Conservation (phyloP, 2,113 vertebrate genomes). For the Butastur rufipennis region DNA sequence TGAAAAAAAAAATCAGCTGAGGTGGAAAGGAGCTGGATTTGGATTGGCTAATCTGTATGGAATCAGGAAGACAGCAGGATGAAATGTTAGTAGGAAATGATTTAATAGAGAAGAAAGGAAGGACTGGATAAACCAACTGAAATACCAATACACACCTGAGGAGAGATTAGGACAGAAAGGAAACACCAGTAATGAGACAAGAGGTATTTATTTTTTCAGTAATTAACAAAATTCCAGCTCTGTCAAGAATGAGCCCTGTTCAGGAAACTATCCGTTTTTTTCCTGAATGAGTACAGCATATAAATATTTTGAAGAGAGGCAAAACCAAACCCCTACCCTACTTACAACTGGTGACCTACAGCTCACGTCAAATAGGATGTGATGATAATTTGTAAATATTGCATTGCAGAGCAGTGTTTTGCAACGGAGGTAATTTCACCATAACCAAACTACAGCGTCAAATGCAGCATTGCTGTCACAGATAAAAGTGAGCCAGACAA, state of each 20-base stretch:
- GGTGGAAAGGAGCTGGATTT: neutral
- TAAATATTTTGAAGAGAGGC: neutral
- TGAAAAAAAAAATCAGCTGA: neutral
- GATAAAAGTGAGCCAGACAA: neutral
- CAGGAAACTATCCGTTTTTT: neutral
- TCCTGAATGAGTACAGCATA: neutral
- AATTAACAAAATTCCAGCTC: neutral
- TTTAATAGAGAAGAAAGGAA: constrained; percentile 38
- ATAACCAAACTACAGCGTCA: neutral
- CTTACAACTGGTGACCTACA: neutral
- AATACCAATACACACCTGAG: neutral
- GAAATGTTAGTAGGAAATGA: constrained; percentile 58
- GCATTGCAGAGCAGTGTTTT: neutral
- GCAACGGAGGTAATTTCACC: neutral
- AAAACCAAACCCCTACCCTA: neutral
- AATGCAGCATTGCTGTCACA: neutral
- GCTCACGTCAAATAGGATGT: neutral
- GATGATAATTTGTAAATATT: neutral
- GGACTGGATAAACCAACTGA: neutral
- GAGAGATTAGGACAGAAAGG: neutral
- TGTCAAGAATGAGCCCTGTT: neutral
- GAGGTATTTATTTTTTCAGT: neutral
- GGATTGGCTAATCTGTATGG: neutral
- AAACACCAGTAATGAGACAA: neutral
- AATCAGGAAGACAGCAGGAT: constrained; percentile 15